Conservation (phyloP, 2,888 invertebrate genomes). For the Tinea semifulvella region DNA sequence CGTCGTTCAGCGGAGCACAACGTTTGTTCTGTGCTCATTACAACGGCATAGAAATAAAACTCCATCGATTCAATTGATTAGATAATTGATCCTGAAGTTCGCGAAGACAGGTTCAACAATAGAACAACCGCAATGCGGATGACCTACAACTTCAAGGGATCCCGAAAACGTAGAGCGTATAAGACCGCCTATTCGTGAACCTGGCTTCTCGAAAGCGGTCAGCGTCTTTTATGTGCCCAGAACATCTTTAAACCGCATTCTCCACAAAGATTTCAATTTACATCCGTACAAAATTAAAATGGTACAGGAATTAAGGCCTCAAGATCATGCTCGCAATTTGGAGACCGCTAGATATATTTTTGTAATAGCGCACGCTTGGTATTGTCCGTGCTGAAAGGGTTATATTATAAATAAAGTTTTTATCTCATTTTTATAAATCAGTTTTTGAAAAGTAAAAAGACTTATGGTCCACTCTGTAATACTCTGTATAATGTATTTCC, state of each 20-base stretch:
- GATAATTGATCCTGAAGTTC: neutral
- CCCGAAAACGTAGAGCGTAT: constrained; percentile 15
- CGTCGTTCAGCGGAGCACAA: constrained; percentile 16
- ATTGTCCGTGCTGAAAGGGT: no score
- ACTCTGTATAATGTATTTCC: no score
- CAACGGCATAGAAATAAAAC: no score
- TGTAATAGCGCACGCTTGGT: no score
- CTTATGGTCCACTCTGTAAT: neutral
- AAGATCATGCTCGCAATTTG: no score
- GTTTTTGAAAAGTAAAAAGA: neutral
- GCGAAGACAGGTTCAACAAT: neutral
- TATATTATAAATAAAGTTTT: neutral
- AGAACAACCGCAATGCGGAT: no score
- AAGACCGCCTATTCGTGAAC: constrained; percentile 14
- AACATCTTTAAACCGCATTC: constrained; percentile 15
- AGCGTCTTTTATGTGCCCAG: constrained; percentile 14
- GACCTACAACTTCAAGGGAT: neutral
- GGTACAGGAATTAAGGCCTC: no score
- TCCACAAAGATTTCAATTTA: constrained; percentile 16
- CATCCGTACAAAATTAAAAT: no score
- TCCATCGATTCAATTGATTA: no score
- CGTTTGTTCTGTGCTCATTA: constrained; percentile 16
- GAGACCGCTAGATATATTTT: no score
- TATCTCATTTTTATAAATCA: neutral
- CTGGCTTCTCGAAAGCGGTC: constrained; percentile 13